These are phyloP conservation scores for Pogonognathellus flavescens DNA, from an alignment of 1,140 invertebrate species.

Conservation along the genomic window DNA sequence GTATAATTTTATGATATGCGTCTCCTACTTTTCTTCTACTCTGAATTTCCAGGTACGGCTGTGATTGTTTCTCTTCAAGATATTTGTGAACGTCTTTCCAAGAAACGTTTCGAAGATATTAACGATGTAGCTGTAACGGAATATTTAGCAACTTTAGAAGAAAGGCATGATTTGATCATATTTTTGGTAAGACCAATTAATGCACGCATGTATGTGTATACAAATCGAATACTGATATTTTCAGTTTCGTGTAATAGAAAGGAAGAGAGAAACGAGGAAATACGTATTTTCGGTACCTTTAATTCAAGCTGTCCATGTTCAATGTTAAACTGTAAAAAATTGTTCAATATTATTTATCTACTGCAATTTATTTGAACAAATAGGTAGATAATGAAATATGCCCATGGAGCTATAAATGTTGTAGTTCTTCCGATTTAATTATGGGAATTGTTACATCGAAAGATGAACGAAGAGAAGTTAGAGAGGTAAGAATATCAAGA, in stretches of 20 bases:
- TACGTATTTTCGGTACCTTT: too few relatives aligned
- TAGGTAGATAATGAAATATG: neutral
- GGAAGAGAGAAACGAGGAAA: too few relatives aligned
- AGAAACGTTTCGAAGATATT: neutral
- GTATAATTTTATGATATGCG: too few relatives aligned
- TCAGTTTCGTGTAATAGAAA: too few relatives aligned
- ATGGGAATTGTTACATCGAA: constrained; percentile 23
- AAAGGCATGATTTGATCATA: constrained; percentile 13
- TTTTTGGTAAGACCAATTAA: neutral
- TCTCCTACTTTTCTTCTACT: too few relatives aligned
- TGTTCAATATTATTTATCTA: too few relatives aligned
- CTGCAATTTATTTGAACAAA: too few relatives aligned
- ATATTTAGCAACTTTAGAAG: neutral
- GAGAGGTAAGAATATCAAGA: neutral
- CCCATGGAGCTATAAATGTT: neutral
- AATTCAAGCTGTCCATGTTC: too few relatives aligned
- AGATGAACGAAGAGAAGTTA: neutral
- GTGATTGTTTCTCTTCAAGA: neutral
- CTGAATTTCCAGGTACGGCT: neutral
- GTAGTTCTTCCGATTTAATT: constrained; percentile 4
- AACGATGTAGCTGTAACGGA: neutral
- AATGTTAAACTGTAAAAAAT: too few relatives aligned
- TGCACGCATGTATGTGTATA: too few relatives aligned
- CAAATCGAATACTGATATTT: too few relatives aligned
- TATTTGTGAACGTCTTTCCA: neutral